Conservation (phyloP, 2,888 invertebrate genomes). For the Glyphotaelius pellucidus region DNA sequence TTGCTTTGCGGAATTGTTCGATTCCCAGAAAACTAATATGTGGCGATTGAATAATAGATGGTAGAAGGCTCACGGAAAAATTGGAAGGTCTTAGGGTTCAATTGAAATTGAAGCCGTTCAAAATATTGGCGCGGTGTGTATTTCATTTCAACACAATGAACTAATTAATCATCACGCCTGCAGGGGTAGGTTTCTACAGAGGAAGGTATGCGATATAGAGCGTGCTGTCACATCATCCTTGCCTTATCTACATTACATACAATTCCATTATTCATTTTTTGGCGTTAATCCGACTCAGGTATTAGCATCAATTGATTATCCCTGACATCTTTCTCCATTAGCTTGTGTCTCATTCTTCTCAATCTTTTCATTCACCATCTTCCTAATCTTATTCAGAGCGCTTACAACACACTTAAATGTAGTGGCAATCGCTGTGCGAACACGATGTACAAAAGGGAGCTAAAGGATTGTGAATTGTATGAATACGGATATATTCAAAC, state of each 20-base stretch:
- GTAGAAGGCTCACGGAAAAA: neutral
- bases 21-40: neutral
- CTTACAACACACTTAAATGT: too few species aligned
- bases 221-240: too few species aligned
- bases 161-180: too few species aligned
- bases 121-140: too few species aligned
- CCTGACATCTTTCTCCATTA: neutral
- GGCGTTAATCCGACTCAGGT: neutral
- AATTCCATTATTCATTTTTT: neutral
- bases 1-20: neutral
- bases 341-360: neutral
- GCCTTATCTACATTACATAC: neutral
- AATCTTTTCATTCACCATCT: neutral
- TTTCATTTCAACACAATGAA: neutral
- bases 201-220: too few species aligned
- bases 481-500: too few species aligned
- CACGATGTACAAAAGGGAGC: too few species aligned
- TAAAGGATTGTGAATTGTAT: too few species aligned
- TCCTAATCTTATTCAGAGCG: neutral
- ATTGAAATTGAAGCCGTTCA: neutral
- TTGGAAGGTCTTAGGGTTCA: neutral
- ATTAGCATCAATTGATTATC: neutral
- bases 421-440: too few species aligned
- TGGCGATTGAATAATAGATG: neutral
- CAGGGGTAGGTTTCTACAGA: too few species aligned